phyloP scores from a whole-genome alignment of 2,797 vertebrate genomes.

The Sylvia borin region DNA sequence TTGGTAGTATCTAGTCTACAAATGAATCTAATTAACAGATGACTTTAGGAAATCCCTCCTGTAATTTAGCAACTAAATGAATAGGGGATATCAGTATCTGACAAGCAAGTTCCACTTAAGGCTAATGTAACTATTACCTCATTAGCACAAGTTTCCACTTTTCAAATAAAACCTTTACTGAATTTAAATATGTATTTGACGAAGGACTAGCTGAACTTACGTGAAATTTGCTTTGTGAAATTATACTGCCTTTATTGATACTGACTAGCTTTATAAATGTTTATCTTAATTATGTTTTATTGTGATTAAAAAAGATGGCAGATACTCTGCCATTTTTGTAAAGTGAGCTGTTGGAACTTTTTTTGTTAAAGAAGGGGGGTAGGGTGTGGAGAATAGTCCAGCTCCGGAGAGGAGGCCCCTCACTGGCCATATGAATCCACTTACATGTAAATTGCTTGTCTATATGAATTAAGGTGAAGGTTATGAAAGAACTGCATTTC shows the following conservation, averaged over 20 bases:
- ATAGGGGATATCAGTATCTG: constrained; percentile 57
- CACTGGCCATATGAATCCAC: constrained; percentile 87
- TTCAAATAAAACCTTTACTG: constrained; percentile 53
- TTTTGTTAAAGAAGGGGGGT: constrained; percentile 10
- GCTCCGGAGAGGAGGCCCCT: constrained; percentile 75
- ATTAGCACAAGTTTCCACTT: constrained; percentile 68
- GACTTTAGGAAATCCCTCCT: constrained; percentile 71
- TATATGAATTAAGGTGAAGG: constrained; percentile 86
- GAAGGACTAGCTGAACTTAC: constrained; percentile 46
- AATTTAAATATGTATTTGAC: constrained; percentile 49
- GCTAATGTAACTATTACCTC: constrained; percentile 71
- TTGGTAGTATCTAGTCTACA: constrained; percentile 65
- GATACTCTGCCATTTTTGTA: constrained; percentile 69
- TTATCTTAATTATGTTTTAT: constrained; percentile 74
- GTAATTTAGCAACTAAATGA: constrained; percentile 70
- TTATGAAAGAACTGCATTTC: constrained; percentile 85
- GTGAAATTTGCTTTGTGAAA: constrained; percentile 57
- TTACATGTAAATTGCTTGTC: constrained; percentile 93
- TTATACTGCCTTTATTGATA: constrained; percentile 66
- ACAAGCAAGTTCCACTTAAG: constrained; percentile 69
- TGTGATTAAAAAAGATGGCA: constrained; percentile 75
- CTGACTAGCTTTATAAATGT: constrained; percentile 73
- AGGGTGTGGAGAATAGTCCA: constrained; percentile 54
- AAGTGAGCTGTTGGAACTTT: constrained; percentile 51
- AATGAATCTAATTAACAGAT: constrained; percentile 77